Percentiles rank a stretch among this genome's conserved stretches.
These are phyloP conservation scores for Cyprinodon brontotheroides DNA, from an alignment of 2,113 vertebrate genomes.

Conservation along the genomic window DNA sequence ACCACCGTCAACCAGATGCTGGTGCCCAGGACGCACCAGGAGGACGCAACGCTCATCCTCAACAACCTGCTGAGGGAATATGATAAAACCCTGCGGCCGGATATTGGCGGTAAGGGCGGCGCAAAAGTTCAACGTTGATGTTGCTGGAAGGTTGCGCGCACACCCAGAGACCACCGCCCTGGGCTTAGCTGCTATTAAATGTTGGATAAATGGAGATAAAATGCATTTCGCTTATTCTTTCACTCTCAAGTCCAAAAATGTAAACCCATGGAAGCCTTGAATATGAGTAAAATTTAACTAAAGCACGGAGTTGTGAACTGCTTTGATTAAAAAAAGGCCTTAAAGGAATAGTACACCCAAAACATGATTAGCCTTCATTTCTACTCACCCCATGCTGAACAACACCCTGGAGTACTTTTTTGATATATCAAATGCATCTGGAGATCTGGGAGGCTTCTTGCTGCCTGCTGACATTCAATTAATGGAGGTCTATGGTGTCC, in stretches of 20 bases:
- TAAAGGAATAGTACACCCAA: no score
- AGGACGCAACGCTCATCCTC: constrained; percentile 70
- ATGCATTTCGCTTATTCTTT: neutral
- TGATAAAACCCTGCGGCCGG: constrained; percentile 74
- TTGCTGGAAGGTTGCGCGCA: neutral
- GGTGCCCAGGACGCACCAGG: constrained; percentile 72
- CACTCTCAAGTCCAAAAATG: neutral
- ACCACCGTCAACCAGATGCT: constrained; percentile 68
- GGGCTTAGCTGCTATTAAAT: neutral
- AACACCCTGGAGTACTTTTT: no score
- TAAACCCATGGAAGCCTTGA: neutral
- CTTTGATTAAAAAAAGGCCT: no score
- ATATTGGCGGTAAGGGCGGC: constrained; percentile 66
- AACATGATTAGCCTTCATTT: no score
- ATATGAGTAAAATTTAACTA: neutral
- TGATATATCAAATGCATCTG: no score
- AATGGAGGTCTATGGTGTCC: no score
- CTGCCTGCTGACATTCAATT: no score
- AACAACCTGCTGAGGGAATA: constrained; percentile 76
- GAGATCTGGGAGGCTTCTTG: no score
- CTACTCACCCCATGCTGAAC: no score
- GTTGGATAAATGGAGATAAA: neutral
- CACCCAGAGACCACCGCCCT: neutral
- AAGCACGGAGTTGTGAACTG: neutral
- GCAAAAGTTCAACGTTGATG: neutral